Evolutionary conservation across 2,113 vertebrate genomes (phyloP).

Genomic region (Empidonax traillii): DNA sequence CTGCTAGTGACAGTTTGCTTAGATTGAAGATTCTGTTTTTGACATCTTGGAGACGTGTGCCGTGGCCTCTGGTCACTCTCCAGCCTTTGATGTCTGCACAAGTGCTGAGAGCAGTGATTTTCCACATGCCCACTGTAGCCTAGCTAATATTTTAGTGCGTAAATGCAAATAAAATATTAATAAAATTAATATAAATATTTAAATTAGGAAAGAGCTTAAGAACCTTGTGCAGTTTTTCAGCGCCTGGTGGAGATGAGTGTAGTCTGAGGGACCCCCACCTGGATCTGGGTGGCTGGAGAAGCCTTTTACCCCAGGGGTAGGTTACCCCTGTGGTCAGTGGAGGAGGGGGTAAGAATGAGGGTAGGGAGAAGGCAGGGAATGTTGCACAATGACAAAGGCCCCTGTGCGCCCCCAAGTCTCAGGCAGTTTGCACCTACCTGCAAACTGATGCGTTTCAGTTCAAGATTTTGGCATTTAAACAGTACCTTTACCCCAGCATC

Average conservation of each 20-base stretch:
- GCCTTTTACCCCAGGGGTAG: neutral
- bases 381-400: neutral
- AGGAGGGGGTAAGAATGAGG: neutral
- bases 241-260: neutral
- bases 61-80: neutral
- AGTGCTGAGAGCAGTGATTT: neutral
- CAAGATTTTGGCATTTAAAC: neutral
- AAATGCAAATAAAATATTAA: neutral
- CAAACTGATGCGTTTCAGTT: neutral
- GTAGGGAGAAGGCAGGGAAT: neutral
- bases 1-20: neutral
- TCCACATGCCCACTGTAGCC: fast-evolving
- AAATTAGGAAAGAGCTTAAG: neutral
- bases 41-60: neutral
- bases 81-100: neutral
- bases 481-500: neutral
- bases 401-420: too few species aligned
- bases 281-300: neutral
- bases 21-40: neutral
- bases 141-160: neutral
- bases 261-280: neutral
- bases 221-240: neutral
- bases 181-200: neutral
- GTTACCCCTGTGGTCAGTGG: too few species aligned
- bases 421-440: neutral